Evolutionary conservation across 1,140 invertebrate genomes (phyloP), one percentile per base, ranked within the genome.

Genomic region (Anastrepha obliqua): DNA sequence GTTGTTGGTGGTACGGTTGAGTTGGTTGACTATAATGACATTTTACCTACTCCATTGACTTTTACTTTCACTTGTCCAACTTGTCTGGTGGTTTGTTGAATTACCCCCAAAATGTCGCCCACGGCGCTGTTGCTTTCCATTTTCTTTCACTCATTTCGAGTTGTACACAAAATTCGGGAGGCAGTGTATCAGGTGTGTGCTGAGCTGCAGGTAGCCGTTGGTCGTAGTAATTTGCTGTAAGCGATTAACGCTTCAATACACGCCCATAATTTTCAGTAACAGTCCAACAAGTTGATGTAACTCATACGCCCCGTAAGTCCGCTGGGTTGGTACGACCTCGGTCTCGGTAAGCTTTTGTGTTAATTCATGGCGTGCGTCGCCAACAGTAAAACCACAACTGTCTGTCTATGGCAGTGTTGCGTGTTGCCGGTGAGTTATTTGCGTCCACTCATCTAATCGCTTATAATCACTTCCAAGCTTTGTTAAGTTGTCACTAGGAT

Each of bases 391-490:
- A 67, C 60, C 60, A 62, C 15, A 17, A n/a, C 13, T 62, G 60
- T 15, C 15, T 62, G 2, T n/a, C 29, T 29, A 62, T 62, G n/a
- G 47, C n/a, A 11, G 74, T 8, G 17, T 81, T 55, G 20, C 74
- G 67, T 47, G 42, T 15, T 74, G 67, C 2, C 5, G 20, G 47
- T 20, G 39, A 47, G 74, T 81, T 81, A 47, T 81, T 81, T 81
- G 2, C 55, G 74, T 81, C 74, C 74, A 81, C 47, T 17, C 74
- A 55, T 58, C 47, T 81, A 81, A 81, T 81, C 74, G 74, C 74
- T 81, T 81, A 55, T 81, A 81, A 81, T 81, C 74, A 81, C 74
- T 55, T 20, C 47, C n/a, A 44, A 81, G 74, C 74, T 81, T 81
- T 81, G 74, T 81, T 74, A 17, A 51, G 70, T n/a, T 81, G 47